Conservation (phyloP, 2,888 invertebrate genomes). For the Ommatoiulus sabulosus region DNA sequence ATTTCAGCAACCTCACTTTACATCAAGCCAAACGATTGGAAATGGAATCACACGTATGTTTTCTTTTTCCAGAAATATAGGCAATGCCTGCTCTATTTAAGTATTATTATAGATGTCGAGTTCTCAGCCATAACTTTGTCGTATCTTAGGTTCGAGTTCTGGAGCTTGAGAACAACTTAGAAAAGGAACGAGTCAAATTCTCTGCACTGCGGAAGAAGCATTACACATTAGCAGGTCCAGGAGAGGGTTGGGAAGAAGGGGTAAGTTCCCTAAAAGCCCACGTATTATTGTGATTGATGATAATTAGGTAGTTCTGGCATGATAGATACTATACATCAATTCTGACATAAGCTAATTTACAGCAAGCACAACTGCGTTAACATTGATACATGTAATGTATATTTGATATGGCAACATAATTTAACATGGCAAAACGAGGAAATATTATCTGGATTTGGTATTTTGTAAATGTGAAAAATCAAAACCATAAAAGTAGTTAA, state of each 20-base stretch:
- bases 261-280: not conserved
- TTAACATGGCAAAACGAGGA: too few species aligned
- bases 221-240: constrained; percentile 82
- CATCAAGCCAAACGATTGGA: constrained; percentile 96
- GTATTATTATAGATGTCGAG: not conserved
- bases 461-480: too few species aligned
- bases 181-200: constrained; percentile 86
- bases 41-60: constrained; percentile 94
- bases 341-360: too few species aligned
- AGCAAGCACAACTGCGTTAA: too few species aligned
- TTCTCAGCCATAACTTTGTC: not conserved
- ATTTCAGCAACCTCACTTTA: constrained; percentile 87
- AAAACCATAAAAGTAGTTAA: too few species aligned
- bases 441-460: too few species aligned
- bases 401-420: too few species aligned
- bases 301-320: too few species aligned
- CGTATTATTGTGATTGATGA: not conserved
- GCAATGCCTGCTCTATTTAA: not conserved
- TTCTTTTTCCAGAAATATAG: not conserved
- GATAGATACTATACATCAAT: too few species aligned
- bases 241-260: constrained; percentile 63
- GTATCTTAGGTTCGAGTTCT: constrained; percentile 76
- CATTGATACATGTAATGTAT: too few species aligned
- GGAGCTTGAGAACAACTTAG: constrained; percentile 90
- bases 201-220: constrained; percentile 90